Evolutionary conservation across 2,888 invertebrate species (phyloP), one percentile per base, ranked within the genome.

Genomic region (Onthophagus sagittarius): DNA sequence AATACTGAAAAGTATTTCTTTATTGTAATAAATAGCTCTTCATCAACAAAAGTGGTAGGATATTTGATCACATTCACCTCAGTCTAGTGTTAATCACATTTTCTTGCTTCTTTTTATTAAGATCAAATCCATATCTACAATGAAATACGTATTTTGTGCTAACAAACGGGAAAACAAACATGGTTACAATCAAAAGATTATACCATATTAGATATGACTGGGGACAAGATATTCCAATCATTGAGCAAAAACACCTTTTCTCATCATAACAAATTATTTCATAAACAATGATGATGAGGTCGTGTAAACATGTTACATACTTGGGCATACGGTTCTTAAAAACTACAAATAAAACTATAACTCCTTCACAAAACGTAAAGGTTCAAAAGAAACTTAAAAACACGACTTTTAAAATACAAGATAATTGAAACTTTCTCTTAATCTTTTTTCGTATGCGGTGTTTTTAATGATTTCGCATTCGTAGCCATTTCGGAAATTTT

Each of bases 401-500:
- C 39, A 53, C 11, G 9, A 53, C 39, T 53, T 53, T 9, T 11
- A 9, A 11, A 53, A 9, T 53, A 53, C 39, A 53, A 4, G 11
- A 53, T 7, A 53, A 53, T 53, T 11, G 39, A 53, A 53, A 53
- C 39, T 53, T 53, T 53, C 14, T 15, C 64, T 32, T 67, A 73
- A 23, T 74, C 78, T 72, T 77, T 79, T 71, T 79, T 80, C 62
- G 71, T 23, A 69, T 77, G 72, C 9, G 69, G 75, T 15, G 79
- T 78, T 77, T 80, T 81, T n/a, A 80, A 71, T 74, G 23, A n/a
- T 67, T 81, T 83, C 7, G 82, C 79, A 76, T 80, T 82, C 70
- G 81, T 80, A 3, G 83, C 79, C 74, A 84, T 74, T 73, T 83
- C 82, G 7, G 79, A 80, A 39, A 83, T 80, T 39, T 82, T 79